A percentile compares a stretch with the other conserved stretches of the same genome.
Evolutionary conservation across 1,140 invertebrate genomes (phyloP).

Genomic region (Aphis craccivora): DNA sequence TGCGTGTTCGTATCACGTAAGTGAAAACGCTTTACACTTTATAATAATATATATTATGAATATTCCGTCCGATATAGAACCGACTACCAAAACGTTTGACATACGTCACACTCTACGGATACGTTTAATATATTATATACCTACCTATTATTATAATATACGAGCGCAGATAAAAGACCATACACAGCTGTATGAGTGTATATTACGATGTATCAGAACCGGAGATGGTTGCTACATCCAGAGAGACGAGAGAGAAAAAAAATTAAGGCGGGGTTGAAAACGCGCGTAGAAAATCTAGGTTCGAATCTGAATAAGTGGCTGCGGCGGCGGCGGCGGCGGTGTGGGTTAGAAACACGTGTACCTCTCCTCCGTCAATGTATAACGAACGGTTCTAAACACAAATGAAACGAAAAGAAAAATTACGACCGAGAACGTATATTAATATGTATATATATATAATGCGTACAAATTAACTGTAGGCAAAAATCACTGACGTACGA

Average conservation of each 20-base stretch:
- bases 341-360: neutral
- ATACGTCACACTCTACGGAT: neutral
- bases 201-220: neutral
- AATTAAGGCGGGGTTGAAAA: conserved; percentile 21
- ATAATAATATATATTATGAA: neutral
- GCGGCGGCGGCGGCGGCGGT: no score
- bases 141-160: neutral
- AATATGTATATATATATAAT: neutral
- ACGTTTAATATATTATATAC: neutral
- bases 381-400: neutral
- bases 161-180: neutral
- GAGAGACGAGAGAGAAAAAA: neutral
- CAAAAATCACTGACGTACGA: neutral
- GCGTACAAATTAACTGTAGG: conserved; percentile 44
- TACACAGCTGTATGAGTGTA: neutral
- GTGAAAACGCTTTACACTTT: neutral
- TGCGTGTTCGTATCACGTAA: neutral
- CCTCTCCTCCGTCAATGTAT: neutral
- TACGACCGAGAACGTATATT: no score
- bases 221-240: neutral
- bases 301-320: conserved; percentile 30
- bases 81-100: neutral
- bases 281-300: neutral
- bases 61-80: neutral
- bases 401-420: conserved; percentile 14